These are phyloP conservation scores for Iselma pallidipennis DNA, from an alignment of 2,888 invertebrate species.

Conservation along the genomic window DNA sequence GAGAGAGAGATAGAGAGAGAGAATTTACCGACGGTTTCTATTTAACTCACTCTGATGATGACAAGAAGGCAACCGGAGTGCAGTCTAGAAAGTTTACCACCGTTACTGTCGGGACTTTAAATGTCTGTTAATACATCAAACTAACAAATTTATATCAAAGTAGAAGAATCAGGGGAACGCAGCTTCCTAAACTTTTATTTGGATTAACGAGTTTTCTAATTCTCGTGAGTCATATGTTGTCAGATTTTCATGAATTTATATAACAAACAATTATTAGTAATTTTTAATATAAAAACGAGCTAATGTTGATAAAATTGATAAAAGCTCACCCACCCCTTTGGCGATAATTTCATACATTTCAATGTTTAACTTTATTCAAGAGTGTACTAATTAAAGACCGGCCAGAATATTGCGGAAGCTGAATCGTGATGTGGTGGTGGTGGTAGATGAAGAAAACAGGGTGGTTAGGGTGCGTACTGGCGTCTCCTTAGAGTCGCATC, in stretches of 20 bases:
- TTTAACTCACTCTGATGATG: too few species aligned
- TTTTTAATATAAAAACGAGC: too few species aligned
- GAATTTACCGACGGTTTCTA: too few species aligned
- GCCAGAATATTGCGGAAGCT: neutral
- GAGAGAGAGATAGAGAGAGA: neutral
- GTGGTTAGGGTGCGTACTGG: neutral
- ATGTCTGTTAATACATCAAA: neutral
- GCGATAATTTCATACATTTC: neutral
- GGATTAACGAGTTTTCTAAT: too few species aligned
- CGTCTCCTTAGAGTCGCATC: constrained; percentile 4
- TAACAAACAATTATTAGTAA: too few species aligned
- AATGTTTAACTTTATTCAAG: neutral
- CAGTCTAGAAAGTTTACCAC: too few species aligned
- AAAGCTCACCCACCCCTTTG: too few species aligned
- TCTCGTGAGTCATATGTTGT: too few species aligned
- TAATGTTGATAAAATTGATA: too few species aligned
- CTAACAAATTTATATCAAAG: neutral
- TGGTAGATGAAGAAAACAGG: neutral
- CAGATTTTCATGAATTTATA: too few species aligned
- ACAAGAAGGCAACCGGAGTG: neutral
- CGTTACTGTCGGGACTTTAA: neutral
- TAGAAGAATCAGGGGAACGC: neutral
- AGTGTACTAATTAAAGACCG: neutral
- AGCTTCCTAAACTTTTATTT: neutral
- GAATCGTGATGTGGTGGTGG: neutral